Evolutionary conservation across 1,140 invertebrate species (phyloP).

Genomic region (Dreissena polymorpha): DNA sequence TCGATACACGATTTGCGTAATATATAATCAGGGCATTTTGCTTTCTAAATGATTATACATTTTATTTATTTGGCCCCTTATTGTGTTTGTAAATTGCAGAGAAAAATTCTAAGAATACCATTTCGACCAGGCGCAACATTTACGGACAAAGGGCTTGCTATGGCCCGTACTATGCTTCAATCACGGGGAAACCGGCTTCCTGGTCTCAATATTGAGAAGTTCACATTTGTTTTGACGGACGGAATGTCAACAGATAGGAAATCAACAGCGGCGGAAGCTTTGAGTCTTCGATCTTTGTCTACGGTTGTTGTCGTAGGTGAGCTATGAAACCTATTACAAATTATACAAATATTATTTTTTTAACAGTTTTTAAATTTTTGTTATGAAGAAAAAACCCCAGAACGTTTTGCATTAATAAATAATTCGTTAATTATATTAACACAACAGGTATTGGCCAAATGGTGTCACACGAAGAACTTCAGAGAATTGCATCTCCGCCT

Average conservation of each 20-base stretch:
- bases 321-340: conserved; percentile 3
- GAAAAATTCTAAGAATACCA: not conserved
- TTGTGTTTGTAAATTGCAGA: not conserved
- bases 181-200: not conserved
- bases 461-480: no score
- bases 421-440: not conserved
- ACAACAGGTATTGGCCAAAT: not conserved
- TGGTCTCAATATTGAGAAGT: conserved; percentile 2
- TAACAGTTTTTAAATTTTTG: conserved; percentile 15
- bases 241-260: conserved; percentile 12
- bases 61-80: no score
- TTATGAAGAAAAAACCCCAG: not conserved
- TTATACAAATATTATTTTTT: not conserved
- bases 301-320: not conserved
- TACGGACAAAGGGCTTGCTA: conserved; percentile 17
- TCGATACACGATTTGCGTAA: no score
- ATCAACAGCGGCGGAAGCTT: not conserved
- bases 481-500: no score
- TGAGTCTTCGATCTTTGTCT: not conserved
- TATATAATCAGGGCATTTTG: no score
- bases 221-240: conserved; percentile 32
- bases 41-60: no score
- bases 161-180: not conserved
- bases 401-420: not conserved
- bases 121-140: conserved; percentile 29